Base-by-base conservation (phyloP, 1,140 invertebrate species). In the Drosophila ambigua region DNA sequence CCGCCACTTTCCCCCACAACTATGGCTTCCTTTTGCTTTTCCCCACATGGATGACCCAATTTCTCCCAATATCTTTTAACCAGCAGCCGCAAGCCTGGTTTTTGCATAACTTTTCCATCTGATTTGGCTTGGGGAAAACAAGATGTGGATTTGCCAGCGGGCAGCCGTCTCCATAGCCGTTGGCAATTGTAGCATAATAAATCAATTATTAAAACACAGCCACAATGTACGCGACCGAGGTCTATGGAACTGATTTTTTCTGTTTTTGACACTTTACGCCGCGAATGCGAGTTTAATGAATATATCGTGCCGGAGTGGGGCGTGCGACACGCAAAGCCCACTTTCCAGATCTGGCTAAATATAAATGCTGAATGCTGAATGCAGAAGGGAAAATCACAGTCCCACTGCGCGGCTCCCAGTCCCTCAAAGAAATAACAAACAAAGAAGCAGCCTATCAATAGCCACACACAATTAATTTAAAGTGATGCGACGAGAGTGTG, bases 271-370 rank as follows among this genome's bases (percentile, higher is more conserved):
- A 87, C 83, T 82, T 76, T 24, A 60, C 67, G 16, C 46, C 51
- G 41, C 15, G 15, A 28, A 45, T 51, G 41, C 53, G 44, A 52
- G 49, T 50, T 54, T 65, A 77, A 77, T 80, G 77, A 75, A 72
- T 72, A 9, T 74, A 66, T 55, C n/a, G 45, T 44, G 54, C 24
- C 44, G 46, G 53, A 53, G 39, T 44, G 46, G 77, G 62, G 66
- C 82, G 82, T 87, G 83, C 67, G 57, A 41, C 82, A 87, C 82
- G 82, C 82, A 82, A 82, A 76, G 74, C 82, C 82, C 78, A 75
- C 87, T 87, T 85, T 72, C 67, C 55, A 71, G 43, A 63, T 51
- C 60, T 48, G 63, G 58, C 74, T 80, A 79, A 80, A 79, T 64
- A 76, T 72, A 73, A 63, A 64, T 44, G 58, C 54, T 15, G 51